Evolutionary conservation across 2,888 invertebrate species (phyloP), one percentile per base, ranked within the genome.

Genomic region (Drosophila putrida): DNA sequence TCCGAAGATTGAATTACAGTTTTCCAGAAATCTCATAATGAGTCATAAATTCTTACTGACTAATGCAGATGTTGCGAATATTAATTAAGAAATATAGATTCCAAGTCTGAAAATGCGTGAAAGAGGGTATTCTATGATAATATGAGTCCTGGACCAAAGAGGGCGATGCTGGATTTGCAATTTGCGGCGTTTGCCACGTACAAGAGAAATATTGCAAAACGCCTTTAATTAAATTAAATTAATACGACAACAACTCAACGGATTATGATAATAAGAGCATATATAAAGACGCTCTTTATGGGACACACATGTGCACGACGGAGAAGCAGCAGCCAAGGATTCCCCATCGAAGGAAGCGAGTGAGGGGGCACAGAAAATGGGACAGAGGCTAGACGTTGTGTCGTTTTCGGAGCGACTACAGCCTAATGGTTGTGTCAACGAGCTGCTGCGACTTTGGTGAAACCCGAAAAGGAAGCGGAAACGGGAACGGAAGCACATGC

Each of bases 201-300:
- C 72, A 53, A 50, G 60, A 54, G 74, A 83, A 79, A 84, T 87
- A 78, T 80, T 83, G 80, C 81, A 82, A 88, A 89, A 80, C 77
- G 79, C 81, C 80, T 90, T 91, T 91, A 90, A 91, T 90, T 90
- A 90, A 91, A 91, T 91, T 90, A 89, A 90, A 91, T 91, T 91
- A 91, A 91, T 91, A 78, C 90, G 72, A 76, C 78, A 69, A 77
- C 83, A 88, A 79, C 82, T 80, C 82, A 86, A 90, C 80, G 90
- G 90, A 90, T 90, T 90, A 90, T 90, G 82, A 86, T 90, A 90
- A 90, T 90, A 84, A 90, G 90, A 80, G 78, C 76, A 78, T 74
- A 72, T 74, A 82, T 78, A 82, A 85, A 79, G 84, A 78, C 74
- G 75, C 69, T 71, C 78, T 88, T 90, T 90, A 90, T 80, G 79